Percentiles rank a stretch among this genome's conserved stretches.
Conservation (phyloP, 2,888 invertebrate genomes). For the Bombylius major region DNA sequence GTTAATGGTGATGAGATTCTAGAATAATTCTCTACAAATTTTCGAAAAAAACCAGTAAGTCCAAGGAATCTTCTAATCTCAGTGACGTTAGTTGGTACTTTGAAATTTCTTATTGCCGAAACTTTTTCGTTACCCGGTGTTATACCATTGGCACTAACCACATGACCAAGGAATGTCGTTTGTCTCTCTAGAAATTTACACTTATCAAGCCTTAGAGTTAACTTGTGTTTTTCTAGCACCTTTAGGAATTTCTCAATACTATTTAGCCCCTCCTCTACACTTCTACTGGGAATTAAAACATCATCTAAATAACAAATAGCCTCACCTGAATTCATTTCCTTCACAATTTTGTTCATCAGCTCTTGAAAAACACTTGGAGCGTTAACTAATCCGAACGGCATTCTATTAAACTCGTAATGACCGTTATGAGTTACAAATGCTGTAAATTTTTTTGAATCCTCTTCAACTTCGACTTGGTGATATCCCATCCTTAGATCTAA, state of each 20-base stretch:
- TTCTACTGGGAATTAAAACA: slow-evolving; percentile 11
- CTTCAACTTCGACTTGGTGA: too few relatives aligned
- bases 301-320: slow-evolving; percentile 11
- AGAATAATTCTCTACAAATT: slow-evolving; percentile 17
- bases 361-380: background rate
- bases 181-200: slow-evolving; percentile 12
- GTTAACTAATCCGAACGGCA: slow-evolving; percentile 1
- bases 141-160: slow-evolving; percentile 16
- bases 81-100: slow-evolving; percentile 14
- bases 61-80: slow-evolving; percentile 20
- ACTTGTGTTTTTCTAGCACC: background rate
- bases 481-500: too few relatives aligned
- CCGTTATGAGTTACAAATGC: background rate
- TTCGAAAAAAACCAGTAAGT: slow-evolving; percentile 20
- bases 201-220: slow-evolving; percentile 3
- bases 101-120: slow-evolving; percentile 13
- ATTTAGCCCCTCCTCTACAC: background rate
- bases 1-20: slow-evolving; percentile 16
- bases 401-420: slow-evolving; percentile 1
- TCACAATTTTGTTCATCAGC: background rate
- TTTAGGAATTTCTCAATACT: slow-evolving; percentile 2
- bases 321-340: background rate
- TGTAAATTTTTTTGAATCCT: too few relatives aligned
- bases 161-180: slow-evolving; percentile 17
- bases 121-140: slow-evolving; percentile 17